Base-by-base conservation (phyloP, 1,140 invertebrate species). In the Bombus haemorrhoidalis region DNA sequence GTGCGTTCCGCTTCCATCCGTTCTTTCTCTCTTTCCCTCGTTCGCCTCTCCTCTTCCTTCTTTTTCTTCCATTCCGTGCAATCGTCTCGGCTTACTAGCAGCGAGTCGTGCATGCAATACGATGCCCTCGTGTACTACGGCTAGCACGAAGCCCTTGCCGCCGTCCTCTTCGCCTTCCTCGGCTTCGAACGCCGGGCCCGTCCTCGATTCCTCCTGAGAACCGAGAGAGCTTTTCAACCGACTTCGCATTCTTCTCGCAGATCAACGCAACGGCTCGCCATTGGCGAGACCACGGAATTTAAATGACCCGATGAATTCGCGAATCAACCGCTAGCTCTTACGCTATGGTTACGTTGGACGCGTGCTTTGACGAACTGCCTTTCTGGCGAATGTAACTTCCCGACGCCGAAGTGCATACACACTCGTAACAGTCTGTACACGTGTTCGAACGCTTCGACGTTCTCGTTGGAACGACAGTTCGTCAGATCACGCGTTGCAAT, bases 81-180 rank as follows among this genome's bases (percentile, higher is more conserved):
- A 94, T 94, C 94, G 93, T 95, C 94, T 94, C 94, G 92, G 92
- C 94, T 95, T 94, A 94, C 94, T 94, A 93, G 91, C 83, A 85
- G 83, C 88, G 88, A 93, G 90, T 87, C 92, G 82, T 93, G 94
- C 91, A 94, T 93, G 94, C 93, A 95, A 95, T 93, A 94, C 91
- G 93, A 94, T 91, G 90, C 91, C 90, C 81, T 91, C 85, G 87
- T 81, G 77, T 83, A 84, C 87, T 85, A 89, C 86, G 86, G 86
- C 89, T 90, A 90, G 91, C 85, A 88, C 86, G 86, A 91, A 90
- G 86, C 87, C 88, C 84, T 87, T 87, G 83, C 85, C 83, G 84
- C 68, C 85, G 76, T 81, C 85, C 78, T 62, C 12, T n/a, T 62
- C 59, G 47, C 18, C 47, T 53, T 75, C 82, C 72, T 79, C 71